Evolutionary conservation across 64 coral and sea anemone genomes (phyloP).

Genomic region (Stichodactyla mertensii): DNA sequence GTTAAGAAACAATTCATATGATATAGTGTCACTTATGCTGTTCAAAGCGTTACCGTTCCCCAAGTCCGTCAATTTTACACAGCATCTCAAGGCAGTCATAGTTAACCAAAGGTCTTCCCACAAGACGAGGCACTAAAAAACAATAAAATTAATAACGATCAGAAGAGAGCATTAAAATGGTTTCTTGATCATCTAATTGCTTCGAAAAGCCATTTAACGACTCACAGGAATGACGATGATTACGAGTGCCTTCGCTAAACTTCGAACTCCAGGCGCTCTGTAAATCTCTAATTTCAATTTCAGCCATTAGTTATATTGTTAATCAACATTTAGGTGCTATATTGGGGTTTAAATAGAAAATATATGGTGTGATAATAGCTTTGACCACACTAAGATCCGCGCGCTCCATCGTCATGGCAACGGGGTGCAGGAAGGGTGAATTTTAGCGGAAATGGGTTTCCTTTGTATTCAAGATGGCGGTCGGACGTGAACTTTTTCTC

Average conservation of each 20-base stretch:
- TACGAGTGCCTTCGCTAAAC: slow-evolving; percentile 55
- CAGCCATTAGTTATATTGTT: background rate
- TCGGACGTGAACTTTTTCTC: background rate
- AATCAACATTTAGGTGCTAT: background rate
- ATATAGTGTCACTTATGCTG: background rate
- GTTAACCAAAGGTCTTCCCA: slow-evolving; percentile 67
- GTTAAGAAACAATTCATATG: background rate
- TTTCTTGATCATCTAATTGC: background rate
- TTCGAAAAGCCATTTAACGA: background rate
- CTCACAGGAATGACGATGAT: slow-evolving; percentile 63
- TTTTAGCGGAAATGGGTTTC: slow-evolving; percentile 7
- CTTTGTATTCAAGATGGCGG: slow-evolving; percentile 29
- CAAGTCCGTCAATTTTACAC: slow-evolving; percentile 60
- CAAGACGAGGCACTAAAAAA: slow-evolving; percentile 66
- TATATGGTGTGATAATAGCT: background rate
- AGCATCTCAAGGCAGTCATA: slow-evolving; percentile 62
- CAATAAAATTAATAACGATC: background rate
- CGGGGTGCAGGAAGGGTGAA: background rate
- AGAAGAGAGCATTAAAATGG: background rate
- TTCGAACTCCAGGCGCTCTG: slow-evolving; percentile 59
- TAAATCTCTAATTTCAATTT: background rate
- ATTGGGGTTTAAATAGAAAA: background rate
- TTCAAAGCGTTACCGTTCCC: slow-evolving; percentile 43
- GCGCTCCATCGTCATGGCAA: slow-evolving; percentile 7
- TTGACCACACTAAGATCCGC: background rate